Evolutionary conservation across 2,113 vertebrate species (phyloP).

Genomic region (Columbina picui): DNA sequence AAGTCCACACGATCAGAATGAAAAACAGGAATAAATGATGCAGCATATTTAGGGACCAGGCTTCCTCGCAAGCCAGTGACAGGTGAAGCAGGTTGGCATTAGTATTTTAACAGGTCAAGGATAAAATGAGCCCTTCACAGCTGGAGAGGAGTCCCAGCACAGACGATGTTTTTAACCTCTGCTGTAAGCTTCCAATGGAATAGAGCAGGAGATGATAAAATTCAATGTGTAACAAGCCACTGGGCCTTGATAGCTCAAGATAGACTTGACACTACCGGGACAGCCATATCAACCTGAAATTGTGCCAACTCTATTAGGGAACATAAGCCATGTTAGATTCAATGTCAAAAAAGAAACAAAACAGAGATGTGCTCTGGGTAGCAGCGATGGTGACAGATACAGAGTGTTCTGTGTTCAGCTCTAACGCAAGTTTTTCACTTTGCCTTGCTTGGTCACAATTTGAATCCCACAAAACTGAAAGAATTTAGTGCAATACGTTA

Average conservation of each 20-base stretch:
- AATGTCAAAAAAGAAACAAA: conserved; percentile 11
- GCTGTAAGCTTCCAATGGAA: neutral
- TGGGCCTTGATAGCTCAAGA: neutral
- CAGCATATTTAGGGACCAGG: neutral
- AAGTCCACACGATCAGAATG: neutral
- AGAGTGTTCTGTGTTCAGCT: neutral
- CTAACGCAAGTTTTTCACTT: neutral
- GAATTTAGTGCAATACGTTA: neutral
- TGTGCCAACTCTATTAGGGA: neutral
- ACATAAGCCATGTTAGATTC: neutral
- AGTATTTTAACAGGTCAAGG: conserved; percentile 5
- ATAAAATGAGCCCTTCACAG: conserved; percentile 6
- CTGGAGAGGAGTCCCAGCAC: neutral
- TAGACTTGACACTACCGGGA: conserved; percentile 39
- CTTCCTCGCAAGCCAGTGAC: neutral
- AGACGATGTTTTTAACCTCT: conserved; percentile 49
- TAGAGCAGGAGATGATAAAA: neutral
- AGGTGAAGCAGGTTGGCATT: conserved; percentile 16
- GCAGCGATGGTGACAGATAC: neutral
- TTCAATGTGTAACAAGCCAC: neutral
- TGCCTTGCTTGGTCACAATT: neutral
- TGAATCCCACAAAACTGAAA: neutral
- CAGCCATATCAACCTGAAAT: neutral
- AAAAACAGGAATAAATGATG: neutral
- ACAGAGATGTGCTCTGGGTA: neutral